phyloP scores from a whole-genome alignment of 2,797 vertebrate genomes.

The Danio tinwini region DNA sequence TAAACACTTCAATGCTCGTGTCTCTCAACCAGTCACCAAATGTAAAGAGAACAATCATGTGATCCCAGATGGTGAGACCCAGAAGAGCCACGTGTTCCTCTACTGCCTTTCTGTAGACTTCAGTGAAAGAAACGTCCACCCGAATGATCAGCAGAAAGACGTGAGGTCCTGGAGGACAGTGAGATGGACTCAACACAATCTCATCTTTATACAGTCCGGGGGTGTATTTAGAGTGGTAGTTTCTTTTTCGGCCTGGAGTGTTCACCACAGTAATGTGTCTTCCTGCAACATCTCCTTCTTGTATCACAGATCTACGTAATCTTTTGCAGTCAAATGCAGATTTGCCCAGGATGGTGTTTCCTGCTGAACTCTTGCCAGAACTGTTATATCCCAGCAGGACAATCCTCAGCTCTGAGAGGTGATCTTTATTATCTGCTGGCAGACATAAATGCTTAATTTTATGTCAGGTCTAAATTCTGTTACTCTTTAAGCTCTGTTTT shows the following conservation, averaged over 20 bases:
- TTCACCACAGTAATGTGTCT: background rate
- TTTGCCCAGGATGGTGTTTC: conserved; percentile 34
- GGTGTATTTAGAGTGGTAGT: conserved; percentile 7
- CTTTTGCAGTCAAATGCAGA: background rate
- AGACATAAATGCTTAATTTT: background rate
- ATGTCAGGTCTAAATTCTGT: background rate
- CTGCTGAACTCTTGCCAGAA: conserved; percentile 21
- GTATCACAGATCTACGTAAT: background rate
- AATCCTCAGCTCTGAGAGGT: conserved; percentile 6
- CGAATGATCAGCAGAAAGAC: conserved; percentile 30
- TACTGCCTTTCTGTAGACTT: conserved; percentile 25
- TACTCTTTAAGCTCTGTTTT: background rate
- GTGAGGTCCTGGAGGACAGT: conserved; percentile 39
- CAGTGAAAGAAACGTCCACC: conserved; percentile 4
- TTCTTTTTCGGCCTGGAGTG: conserved; percentile 19
- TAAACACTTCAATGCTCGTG: conserved; percentile 10
- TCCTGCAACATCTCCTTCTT: background rate
- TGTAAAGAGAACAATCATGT: conserved; percentile 37
- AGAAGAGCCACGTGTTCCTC: conserved; percentile 20
- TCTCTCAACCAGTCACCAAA: conserved; percentile 14
- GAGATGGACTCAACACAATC: conserved; percentile 5
- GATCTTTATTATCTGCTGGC: background rate
- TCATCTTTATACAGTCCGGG: conserved; percentile 23
- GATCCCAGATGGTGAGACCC: conserved; percentile 9
- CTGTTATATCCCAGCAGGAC: conserved; percentile 35